Conservation (phyloP, 30 jellyfish, hydroid and myxozoan genomes). For the Pseudorhiza aurosa region DNA sequence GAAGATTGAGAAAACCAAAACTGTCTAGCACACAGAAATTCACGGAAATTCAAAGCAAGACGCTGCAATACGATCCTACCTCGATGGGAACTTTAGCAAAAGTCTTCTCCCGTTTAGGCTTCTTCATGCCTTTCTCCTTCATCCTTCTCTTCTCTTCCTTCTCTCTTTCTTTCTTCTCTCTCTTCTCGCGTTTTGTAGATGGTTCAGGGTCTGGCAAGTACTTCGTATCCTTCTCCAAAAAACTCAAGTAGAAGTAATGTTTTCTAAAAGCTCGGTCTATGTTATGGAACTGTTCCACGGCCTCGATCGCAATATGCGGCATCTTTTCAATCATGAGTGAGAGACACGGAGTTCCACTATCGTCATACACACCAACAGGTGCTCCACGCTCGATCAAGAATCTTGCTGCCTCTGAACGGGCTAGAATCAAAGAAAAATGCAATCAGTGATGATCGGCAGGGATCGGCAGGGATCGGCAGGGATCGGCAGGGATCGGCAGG, state of each 20-base stretch:
- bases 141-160: slow-evolving; percentile 75
- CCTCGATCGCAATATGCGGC: slow-evolving; percentile 99
- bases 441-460: background rate
- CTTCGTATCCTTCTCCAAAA: slow-evolving; percentile 84
- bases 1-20: no score
- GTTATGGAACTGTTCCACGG: slow-evolving; percentile 96
- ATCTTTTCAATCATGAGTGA: slow-evolving; percentile 98
- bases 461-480: background rate
- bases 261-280: slow-evolving; percentile 97
- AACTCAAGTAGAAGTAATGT: slow-evolving; percentile 89
- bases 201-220: slow-evolving; percentile 77
- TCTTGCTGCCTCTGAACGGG: slow-evolving; percentile 99
- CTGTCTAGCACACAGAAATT: no score
- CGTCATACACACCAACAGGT: slow-evolving; percentile 99
- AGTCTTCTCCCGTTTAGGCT: slow-evolving; percentile 82
- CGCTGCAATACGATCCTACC: slow-evolving; percentile 11
- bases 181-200: slow-evolving; percentile 70
- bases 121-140: slow-evolving; percentile 93
- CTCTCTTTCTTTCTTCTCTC: slow-evolving; percentile 82
- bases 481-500: background rate
- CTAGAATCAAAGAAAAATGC: slow-evolving; percentile 28
- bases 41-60: no score
- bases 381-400: slow-evolving; percentile 98
- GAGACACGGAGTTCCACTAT: slow-evolving; percentile 97
- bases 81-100: slow-evolving; percentile 95